Base-by-base conservation (phyloP, 2,797 vertebrate genomes). In the Sphaeramia orbicularis region DNA sequence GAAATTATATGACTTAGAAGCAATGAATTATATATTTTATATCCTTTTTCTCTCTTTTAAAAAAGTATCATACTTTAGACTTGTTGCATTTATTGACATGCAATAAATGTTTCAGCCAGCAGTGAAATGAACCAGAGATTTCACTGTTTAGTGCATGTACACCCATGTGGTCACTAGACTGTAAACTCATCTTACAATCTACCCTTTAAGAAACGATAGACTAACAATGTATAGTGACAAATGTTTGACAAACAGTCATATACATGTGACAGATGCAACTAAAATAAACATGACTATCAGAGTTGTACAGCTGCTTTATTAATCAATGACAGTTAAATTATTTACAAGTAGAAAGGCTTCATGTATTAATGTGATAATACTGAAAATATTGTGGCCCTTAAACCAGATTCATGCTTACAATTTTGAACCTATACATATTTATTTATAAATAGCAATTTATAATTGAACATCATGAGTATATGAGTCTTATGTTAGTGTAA, bases 401-500 rank as follows among this genome's bases (percentile, higher is more conserved):
- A 49, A 60, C 18, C 8, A 12, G 12, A 16, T 38, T 61, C 42
- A 52, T 27, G n/a, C 13, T 40, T 56, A 41, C 38, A 62, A 30
- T 7, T 41, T 45, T 42, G 4, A 49, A 32, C 0, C 24, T 54
- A 13, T 57, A 7, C 10, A 37, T 32, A n/a, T 52, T 9, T 14
- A 62, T 56, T 45, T 10, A 48, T 42, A 19, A 38, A 71, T 18
- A 40, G 18, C 44, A 54, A 15, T 24, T 38, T 54, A 15, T 12
- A 62, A 14, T n/a, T 63, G 8, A 68, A 41, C 30, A 52, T 57
- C 3, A 21, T 70, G 57, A 14, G 44, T 43, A 67, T 37, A 32
- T 68, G 21, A 67, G 2, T 27, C 24, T 27, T 27, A 27, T 27
- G 6, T 27, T 27, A 27, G 24, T 27, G 2, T 27, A 27, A 27